Percentiles rank a stretch among this genome's conserved stretches.
These are phyloP conservation scores for Pungitius pungitius DNA, from an alignment of 2,113 vertebrate genomes.

Conservation along the genomic window DNA sequence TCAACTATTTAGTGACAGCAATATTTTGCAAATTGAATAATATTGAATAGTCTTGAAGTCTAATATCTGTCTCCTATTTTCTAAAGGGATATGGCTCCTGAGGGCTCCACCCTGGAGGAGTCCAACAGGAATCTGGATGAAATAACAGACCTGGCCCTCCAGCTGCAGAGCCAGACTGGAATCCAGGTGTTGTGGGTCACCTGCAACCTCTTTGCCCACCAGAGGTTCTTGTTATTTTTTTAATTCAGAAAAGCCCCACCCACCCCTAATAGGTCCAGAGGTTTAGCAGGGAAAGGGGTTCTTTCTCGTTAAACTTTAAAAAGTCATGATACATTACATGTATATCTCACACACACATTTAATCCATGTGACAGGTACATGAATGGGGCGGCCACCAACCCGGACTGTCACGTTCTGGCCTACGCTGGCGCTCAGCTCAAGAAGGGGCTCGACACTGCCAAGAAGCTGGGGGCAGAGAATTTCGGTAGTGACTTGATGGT, in stretches of 20 bases:
- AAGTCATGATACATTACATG: not conserved
- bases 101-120: slow-evolving; percentile 73
- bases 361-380: slow-evolving; percentile 66
- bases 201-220: slow-evolving; percentile 77
- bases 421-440: slow-evolving; percentile 75
- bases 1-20: not conserved
- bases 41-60: not conserved
- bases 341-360: not conserved
- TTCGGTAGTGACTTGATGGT: slow-evolving; percentile 54
- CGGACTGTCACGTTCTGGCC: slow-evolving; percentile 74
- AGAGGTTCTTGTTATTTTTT: slow-evolving; percentile 49
- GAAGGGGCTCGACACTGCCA: slow-evolving; percentile 75
- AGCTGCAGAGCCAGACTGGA: slow-evolving; percentile 75
- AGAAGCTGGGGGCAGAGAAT: slow-evolving; percentile 76
- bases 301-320: not conserved
- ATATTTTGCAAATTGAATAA: not conserved
- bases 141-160: slow-evolving; percentile 73
- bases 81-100: slow-evolving; percentile 74
- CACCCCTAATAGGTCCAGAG: not conserved
- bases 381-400: slow-evolving; percentile 76
- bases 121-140: slow-evolving; percentile 74
- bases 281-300: not conserved
- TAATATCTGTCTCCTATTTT: not conserved
- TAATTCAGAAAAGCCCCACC: not conserved
- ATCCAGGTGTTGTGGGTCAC: slow-evolving; percentile 78